phyloP scores from a whole-genome alignment of 2,113 vertebrate species.

The Regulus satrapa region DNA sequence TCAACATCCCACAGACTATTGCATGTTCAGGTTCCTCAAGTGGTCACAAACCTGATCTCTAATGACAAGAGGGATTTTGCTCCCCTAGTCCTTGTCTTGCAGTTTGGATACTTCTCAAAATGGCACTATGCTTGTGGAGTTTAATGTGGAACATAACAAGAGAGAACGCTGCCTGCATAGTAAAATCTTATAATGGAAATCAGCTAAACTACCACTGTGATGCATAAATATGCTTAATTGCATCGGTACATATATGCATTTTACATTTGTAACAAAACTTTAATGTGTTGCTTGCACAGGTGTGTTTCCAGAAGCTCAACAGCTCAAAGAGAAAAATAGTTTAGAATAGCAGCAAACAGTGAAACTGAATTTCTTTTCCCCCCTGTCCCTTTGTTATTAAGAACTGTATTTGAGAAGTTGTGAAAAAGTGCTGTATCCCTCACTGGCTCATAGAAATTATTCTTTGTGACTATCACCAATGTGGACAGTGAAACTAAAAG shows the following conservation, averaged over 20 bases:
- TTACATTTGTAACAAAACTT: neutral
- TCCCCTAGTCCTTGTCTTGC: neutral
- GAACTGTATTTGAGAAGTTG: neutral
- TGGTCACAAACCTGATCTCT: neutral
- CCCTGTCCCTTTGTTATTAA: neutral
- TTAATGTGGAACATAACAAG: neutral
- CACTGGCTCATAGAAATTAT: neutral
- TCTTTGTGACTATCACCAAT: neutral
- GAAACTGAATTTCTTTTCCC: neutral
- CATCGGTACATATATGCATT: neutral
- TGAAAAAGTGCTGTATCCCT: neutral
- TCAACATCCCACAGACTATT: neutral
- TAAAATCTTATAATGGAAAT: neutral
- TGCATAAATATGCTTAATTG: neutral
- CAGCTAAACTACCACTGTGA: neutral
- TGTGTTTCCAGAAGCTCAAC: neutral
- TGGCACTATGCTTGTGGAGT: neutral
- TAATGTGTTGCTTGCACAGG: neutral
- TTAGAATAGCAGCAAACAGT: neutral
- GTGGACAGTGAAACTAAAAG: neutral
- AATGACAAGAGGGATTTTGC: fast-evolving
- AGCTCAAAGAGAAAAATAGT: neutral
- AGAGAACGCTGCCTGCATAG: neutral
- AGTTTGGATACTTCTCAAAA: neutral
- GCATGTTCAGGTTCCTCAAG: neutral